These are phyloP conservation scores for Hydrocynus forskahlii DNA, from an alignment of 2,797 vertebrate genomes.

Conservation along the genomic window DNA sequence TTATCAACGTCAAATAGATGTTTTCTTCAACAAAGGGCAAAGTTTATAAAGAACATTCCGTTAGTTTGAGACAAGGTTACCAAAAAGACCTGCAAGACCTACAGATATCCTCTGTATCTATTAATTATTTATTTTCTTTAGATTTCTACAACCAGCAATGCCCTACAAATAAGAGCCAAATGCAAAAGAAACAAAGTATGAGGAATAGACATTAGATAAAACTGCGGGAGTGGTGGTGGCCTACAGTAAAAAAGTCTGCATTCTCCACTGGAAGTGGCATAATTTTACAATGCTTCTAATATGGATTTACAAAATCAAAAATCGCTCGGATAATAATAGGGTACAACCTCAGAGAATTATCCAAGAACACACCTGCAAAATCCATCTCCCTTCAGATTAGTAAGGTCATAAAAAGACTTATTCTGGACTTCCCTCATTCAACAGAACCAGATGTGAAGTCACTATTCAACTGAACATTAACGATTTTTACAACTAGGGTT, in stretches of 20 bases:
- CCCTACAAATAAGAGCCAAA: neutral
- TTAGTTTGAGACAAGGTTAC: slow-evolving; percentile 20
- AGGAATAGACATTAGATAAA: neutral
- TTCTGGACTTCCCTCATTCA: slow-evolving; percentile 49
- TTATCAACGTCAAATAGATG: slow-evolving; percentile 80
- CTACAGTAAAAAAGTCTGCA: slow-evolving; percentile 29
- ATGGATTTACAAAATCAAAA: slow-evolving; percentile 46
- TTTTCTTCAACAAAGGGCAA: slow-evolving; percentile 55
- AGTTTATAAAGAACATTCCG: slow-evolving; percentile 27
- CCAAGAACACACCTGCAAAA: slow-evolving; percentile 57
- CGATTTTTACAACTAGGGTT: slow-evolving; percentile 59
- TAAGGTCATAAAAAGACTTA: slow-evolving; percentile 48
- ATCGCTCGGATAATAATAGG: slow-evolving; percentile 55
- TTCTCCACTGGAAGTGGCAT: slow-evolving; percentile 8
- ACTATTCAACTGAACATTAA: slow-evolving; percentile 55
- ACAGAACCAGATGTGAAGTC: slow-evolving; percentile 56
- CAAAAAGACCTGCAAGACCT: slow-evolving; percentile 17
- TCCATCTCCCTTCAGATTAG: slow-evolving; percentile 52
- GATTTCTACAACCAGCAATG: neutral
- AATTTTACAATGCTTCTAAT: slow-evolving; percentile 30
- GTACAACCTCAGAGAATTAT: slow-evolving; percentile 48
- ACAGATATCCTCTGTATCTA: no score
- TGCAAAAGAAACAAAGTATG: neutral
- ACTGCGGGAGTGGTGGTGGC: slow-evolving; percentile 14
- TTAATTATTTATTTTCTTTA: neutral